Evolutionary conservation across 2,888 invertebrate species (phyloP), one percentile per base, ranked within the genome.

Genomic region (Vanessa cardui): DNA sequence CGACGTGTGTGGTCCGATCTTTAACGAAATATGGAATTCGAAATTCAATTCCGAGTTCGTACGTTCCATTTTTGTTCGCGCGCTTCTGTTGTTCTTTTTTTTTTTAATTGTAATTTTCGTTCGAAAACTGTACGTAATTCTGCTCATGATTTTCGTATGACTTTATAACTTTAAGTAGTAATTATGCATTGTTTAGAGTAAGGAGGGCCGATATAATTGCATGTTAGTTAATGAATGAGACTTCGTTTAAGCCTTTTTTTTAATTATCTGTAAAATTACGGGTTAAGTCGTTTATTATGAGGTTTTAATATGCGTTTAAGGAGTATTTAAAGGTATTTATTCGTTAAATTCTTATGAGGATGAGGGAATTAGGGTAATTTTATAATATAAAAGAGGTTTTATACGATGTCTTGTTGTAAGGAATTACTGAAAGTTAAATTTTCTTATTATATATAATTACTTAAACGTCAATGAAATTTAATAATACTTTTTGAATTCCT

Each of bases 1-100:
- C 90, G 81, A 84, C 91, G 91, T 92, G 92, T 92, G 92, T 91
- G 91, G 91, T 91, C 90, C 84, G 58, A 60, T 70, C 56, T 18
- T 56, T 33, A 56, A 56, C 65, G 65, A 66, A 66, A 66, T 66
- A 66, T 66, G 61, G 61, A 33, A 26, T 66, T 76, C 62, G 58
- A 68, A 66, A 61, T 66, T 66, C 60, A 66, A 66, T 61, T 66
- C 52, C 46, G 47, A 60, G 39, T 39, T 33, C 39, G 44, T 68
- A 68, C 54, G 64, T 64, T 56, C 60, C 46, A 64, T 60, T 64
- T 64, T 72, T 64, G 64, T 49, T 31, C 49, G 65, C 56, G 52
- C 21, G 39, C 12, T 33, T 49, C 58, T 46, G 67, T 71, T 20
- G 64, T 64, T 73, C 78, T 77, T 74, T 77, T 73, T 77, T 80